Conservation (phyloP, 2,888 invertebrate genomes). For the Desoria tigrina region DNA sequence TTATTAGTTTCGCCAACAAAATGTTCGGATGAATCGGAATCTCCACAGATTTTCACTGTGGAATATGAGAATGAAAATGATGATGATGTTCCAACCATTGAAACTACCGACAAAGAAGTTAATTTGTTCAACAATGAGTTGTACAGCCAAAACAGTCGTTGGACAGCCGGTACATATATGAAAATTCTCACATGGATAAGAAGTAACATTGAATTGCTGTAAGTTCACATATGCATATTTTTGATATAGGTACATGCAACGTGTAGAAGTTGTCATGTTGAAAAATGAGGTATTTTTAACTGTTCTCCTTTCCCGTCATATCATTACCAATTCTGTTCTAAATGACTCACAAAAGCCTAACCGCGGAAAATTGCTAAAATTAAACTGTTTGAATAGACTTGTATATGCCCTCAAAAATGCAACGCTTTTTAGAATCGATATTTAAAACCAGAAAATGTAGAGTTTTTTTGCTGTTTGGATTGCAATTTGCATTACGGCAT, state of each 20-base stretch:
- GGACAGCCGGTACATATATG: conserved; percentile 8
- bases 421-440: too few relatives aligned
- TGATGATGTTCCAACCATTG: neutral
- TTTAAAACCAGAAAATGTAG: too few relatives aligned
- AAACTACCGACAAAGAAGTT: neutral
- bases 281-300: too few relatives aligned
- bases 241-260: neutral
- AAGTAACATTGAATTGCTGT: conserved; percentile 25
- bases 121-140: neutral
- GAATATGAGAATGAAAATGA: conserved; percentile 1
- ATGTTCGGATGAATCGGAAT: neutral
- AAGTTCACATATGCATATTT: neutral
- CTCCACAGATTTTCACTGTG: neutral
- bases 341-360: too few relatives aligned
- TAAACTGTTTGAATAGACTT: neutral
- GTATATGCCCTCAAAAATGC: too few relatives aligned
- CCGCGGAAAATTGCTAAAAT: neutral
- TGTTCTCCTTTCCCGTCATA: neutral
- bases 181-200: conserved; percentile 17
- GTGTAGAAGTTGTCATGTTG: too few relatives aligned
- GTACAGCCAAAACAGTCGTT: neutral
- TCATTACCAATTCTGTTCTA: too few relatives aligned
- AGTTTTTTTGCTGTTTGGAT: too few relatives aligned
- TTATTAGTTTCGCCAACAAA: neutral
- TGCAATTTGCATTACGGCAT: too few relatives aligned